Evolutionary conservation across 2,888 invertebrate species (phyloP), one percentile per base, ranked within the genome.

Genomic region (Baccha elongata): DNA sequence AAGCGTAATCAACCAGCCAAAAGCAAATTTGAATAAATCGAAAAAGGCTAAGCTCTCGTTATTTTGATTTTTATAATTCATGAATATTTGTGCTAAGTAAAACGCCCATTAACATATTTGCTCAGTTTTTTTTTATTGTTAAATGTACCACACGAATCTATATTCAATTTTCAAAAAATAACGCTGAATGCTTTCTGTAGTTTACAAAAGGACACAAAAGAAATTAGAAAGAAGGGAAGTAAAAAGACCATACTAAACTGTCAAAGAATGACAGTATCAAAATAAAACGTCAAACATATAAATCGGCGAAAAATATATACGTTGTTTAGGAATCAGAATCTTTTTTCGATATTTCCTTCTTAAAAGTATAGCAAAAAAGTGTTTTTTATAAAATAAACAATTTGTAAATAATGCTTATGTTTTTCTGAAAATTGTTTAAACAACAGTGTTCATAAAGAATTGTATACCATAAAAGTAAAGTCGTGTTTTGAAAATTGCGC

Each of bases 201-300:
- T 7, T 0, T 10, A 2, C 5, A 23, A 23, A 19, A 35, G 19
- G 8, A 2, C 11, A 2, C 23, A 2, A 40, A 11, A 13, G 1
- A 26, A 7, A 44, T 10, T 17, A 2, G 10, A 40, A 1, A 23
- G 13, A 8, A 37, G n/a, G n/a, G n/a, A n/a, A n/a, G n/a, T n/a
- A 5, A 21, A 75, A 21, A 13, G 8, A 17, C 23, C 19, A 53
- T 26, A 26, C n/a, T n/a, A n/a, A 4, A 65, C 5, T 64, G 37
- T 62, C 68, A 72, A n/a, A 64, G 72, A 86, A 86, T 86, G 86
- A 85, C 85, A 86, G 23, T 35, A 48, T 19, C 60, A 85, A 80
- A 86, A 84, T 50, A 64, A 85, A 87, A 87, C 81, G 86, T 85
- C 87, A 87, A 86, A 86, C 44, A 85, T 85, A 84, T 84, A 86